These are phyloP conservation scores for Tricholauxania praeusta DNA, from an alignment of 2,888 invertebrate genomes.

Conservation along the genomic window DNA sequence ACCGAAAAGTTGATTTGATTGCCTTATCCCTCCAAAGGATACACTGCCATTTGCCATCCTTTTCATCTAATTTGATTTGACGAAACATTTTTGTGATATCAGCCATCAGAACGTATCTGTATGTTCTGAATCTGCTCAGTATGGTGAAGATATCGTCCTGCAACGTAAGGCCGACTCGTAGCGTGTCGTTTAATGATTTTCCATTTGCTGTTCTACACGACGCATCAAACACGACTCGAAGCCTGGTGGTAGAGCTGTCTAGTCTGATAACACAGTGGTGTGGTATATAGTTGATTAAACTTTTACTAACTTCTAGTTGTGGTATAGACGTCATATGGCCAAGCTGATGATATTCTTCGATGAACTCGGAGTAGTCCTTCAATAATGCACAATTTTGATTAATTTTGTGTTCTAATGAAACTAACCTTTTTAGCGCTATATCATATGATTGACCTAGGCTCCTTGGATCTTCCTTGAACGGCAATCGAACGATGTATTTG, in stretches of 20 bases:
- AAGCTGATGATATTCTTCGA: not conserved
- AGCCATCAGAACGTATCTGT: constrained; percentile 17
- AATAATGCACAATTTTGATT: no score
- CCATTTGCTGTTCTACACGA: constrained; percentile 32
- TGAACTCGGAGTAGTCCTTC: no score
- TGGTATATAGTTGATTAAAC: no score
- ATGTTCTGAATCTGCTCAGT: constrained; percentile 1
- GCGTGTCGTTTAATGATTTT: constrained; percentile 32
- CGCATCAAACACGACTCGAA: constrained; percentile 31
- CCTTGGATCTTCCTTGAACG: not conserved
- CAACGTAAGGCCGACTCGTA: constrained; percentile 33
- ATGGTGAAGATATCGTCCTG: constrained; percentile 22
- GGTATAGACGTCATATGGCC: constrained; percentile 27
- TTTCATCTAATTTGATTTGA: constrained; percentile 7
- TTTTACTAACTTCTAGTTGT: not conserved
- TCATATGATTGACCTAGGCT: no score
- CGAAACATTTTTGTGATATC: constrained; percentile 24
- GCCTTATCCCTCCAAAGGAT: not conserved
- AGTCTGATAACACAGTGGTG: no score
- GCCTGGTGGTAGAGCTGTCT: no score
- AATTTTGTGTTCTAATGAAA: not conserved
- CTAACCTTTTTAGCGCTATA: not conserved
- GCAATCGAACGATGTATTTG: constrained; percentile 35
- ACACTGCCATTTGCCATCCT: constrained; percentile 9
- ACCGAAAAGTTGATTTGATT: not conserved